Evolutionary conservation across 2,797 vertebrate species (phyloP).

Genomic region (Choloepus didactylus): DNA sequence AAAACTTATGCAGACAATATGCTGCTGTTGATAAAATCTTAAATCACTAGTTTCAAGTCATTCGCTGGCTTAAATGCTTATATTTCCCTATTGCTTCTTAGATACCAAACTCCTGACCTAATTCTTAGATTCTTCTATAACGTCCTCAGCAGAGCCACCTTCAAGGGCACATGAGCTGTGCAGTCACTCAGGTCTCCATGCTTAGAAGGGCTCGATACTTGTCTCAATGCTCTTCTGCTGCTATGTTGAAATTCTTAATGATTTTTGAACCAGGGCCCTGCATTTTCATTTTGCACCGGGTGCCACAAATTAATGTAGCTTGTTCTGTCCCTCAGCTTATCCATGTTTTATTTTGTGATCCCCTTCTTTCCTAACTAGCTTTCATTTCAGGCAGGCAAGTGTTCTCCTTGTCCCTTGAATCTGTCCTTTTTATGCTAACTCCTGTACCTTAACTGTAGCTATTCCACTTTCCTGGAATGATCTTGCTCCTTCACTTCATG

Average conservation of each 20-base stretch:
- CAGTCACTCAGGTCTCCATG: no score
- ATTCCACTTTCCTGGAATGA: not conserved
- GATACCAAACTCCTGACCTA: not conserved
- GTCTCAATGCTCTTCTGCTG: not conserved
- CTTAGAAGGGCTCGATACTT: not conserved
- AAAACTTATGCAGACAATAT: not conserved
- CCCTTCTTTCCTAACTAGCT: not conserved
- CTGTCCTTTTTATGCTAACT: not conserved
- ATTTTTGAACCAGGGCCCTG: not conserved
- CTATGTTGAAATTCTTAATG: not conserved
- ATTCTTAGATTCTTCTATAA: not conserved
- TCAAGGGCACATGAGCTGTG: no score
- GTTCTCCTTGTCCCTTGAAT: not conserved
- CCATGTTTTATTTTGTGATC: not conserved
- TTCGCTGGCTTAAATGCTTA: not conserved
- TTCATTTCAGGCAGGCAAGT: not conserved
- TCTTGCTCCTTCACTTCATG: not conserved
- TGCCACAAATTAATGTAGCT: not conserved
- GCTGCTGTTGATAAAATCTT: not conserved
- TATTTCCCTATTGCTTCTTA: not conserved
- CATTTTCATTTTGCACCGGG: not conserved
- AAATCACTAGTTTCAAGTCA: not conserved
- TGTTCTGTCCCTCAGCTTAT: not conserved
- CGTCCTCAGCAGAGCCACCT: not conserved
- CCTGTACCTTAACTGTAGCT: not conserved